phyloP scores from a whole-genome alignment of 2,113 vertebrate species.

The Anas platyrhynchos region DNA sequence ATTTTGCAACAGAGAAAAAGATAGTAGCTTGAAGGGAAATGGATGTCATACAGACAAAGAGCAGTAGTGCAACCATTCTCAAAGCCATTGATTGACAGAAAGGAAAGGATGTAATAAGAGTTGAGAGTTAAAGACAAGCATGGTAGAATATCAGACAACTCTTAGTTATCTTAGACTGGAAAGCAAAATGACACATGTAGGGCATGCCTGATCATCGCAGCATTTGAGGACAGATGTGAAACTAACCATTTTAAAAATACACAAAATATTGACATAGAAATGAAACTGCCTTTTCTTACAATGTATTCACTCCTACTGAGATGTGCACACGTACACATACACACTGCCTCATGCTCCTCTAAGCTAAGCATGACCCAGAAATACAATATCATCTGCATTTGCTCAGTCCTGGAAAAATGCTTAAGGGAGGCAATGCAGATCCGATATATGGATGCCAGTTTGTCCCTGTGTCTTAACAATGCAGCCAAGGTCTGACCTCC shows the following conservation, averaged over 20 bases:
- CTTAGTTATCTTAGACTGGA: background rate
- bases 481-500: constrained; percentile 26
- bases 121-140: background rate
- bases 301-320: background rate
- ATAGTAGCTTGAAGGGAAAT: background rate
- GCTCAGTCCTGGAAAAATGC: constrained; percentile 12
- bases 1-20: background rate
- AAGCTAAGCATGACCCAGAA: background rate
- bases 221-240: background rate
- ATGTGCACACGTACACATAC: background rate
- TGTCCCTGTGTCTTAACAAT: constrained; percentile 28
- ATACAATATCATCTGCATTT: background rate
- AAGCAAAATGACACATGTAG: background rate
- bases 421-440: background rate
- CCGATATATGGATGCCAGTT: constrained; percentile 17
- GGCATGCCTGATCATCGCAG: background rate
- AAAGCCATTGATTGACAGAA: constrained; percentile 6
- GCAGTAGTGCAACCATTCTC: background rate
- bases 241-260: background rate
- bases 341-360: background rate
- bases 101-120: background rate
- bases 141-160: background rate
- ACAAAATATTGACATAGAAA: background rate
- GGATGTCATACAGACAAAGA: background rate
- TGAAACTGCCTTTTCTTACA: background rate